A percentile compares a stretch with the other conserved stretches of the same genome.
phyloP scores from a whole-genome alignment of 2,113 vertebrate species.

The Ovis aries region ARS-UI_Ramb_v3.0 NC_056071.1:18458501-18459000 shows the following conservation, averaged over 20 bases:
- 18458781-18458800: background rate
- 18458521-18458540: background rate
- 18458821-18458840: background rate
- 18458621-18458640: background rate
- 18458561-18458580: background rate
- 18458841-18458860: background rate
- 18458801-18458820: accelerated
- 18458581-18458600: background rate
- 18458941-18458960: slow-evolving; percentile 13
- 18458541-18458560: background rate
- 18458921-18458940: background rate
- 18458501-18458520: background rate
- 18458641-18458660: accelerated
- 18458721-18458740: background rate
- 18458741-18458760: too few relatives aligned
- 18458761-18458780: background rate
- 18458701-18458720: background rate
- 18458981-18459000: slow-evolving; percentile 31
- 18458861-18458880: background rate
- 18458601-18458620: background rate
- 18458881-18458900: background rate
- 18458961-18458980: slow-evolving; percentile 14
- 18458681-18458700: background rate
- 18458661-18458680: too few relatives aligned
- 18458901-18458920: background rate